Evolutionary conservation across 1,140 invertebrate species (phyloP).

Genomic region (Microplitis mediator): DNA sequence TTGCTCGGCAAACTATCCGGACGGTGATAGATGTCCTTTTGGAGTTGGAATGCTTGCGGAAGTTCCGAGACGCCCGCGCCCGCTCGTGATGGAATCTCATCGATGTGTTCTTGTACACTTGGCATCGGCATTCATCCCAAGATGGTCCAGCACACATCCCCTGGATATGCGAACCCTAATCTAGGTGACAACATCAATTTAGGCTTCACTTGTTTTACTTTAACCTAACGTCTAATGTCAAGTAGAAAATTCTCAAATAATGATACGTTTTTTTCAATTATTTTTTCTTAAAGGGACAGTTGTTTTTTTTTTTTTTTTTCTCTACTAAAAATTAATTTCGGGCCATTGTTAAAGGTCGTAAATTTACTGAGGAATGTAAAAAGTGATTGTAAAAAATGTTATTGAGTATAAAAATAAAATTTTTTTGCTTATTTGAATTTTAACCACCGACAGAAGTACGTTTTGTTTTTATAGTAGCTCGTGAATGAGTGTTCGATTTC

Average conservation of each 20-base stretch:
- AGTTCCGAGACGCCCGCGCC: slow-evolving; percentile 32
- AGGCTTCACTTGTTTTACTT: background rate
- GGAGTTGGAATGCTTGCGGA: slow-evolving; percentile 48
- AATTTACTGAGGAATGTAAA: too few relatives aligned
- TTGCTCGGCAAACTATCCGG: slow-evolving; percentile 49
- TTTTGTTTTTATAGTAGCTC: background rate
- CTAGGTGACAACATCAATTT: slow-evolving; percentile 20
- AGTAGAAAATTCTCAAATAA: background rate
- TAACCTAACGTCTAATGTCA: background rate
- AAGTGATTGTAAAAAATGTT: too few relatives aligned
- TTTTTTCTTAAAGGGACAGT: background rate
- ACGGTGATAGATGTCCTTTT: slow-evolving; percentile 57
- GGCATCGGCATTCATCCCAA: background rate
- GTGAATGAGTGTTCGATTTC: background rate
- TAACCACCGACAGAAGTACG: background rate
- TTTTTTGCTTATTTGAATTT: background rate
- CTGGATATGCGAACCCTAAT: slow-evolving; percentile 15
- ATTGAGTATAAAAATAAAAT: too few relatives aligned
- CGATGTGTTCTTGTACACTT: slow-evolving; percentile 22
- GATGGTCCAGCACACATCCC: background rate
- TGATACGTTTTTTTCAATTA: background rate
- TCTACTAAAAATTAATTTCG: too few relatives aligned
- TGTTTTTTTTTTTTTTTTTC: too few relatives aligned
- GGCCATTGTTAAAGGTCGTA: too few relatives aligned
- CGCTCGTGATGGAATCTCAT: slow-evolving; percentile 34